Conservation (phyloP, 2,797 vertebrate species). For the Amazona ochrocephala region DNA sequence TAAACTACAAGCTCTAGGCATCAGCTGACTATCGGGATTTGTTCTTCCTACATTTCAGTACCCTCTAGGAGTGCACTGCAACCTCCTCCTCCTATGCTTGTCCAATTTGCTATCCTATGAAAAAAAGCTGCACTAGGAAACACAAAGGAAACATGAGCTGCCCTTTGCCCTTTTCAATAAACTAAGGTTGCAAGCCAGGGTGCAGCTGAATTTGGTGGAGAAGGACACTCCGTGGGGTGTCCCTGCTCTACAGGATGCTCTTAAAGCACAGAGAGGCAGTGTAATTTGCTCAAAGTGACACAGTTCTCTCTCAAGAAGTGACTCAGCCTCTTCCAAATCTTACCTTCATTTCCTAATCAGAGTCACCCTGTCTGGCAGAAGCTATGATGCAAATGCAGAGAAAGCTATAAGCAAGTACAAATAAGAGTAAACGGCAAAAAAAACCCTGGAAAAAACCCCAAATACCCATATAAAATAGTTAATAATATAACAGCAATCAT, state of each 20-base stretch:
- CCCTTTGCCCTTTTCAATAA: not conserved
- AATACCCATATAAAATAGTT: accelerated
- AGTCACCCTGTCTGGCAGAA: not conserved
- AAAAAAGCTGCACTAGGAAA: not conserved
- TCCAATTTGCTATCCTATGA: not conserved
- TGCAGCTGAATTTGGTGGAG: not conserved
- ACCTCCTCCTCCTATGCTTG: not conserved
- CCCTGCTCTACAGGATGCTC: not conserved
- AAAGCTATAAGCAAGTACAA: slow-evolving; percentile 2
- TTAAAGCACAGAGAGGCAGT: not conserved
- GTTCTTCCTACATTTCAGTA: not conserved
- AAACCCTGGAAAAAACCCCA: accelerated
- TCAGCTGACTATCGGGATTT: not conserved
- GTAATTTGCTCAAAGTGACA: not conserved
- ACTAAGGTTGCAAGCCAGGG: not conserved
- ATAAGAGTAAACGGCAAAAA: not conserved
- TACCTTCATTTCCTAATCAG: not conserved
- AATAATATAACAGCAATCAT: not conserved
- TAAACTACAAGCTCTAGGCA: not conserved
- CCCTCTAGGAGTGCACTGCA: not conserved
- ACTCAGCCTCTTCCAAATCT: not conserved
- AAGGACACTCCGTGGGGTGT: not conserved
- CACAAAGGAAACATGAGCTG: not conserved
- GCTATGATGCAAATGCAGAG: not conserved
- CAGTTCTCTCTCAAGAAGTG: not conserved